Conservation (phyloP, 2,888 invertebrate species). For the Diloba caeruleocephala region DNA sequence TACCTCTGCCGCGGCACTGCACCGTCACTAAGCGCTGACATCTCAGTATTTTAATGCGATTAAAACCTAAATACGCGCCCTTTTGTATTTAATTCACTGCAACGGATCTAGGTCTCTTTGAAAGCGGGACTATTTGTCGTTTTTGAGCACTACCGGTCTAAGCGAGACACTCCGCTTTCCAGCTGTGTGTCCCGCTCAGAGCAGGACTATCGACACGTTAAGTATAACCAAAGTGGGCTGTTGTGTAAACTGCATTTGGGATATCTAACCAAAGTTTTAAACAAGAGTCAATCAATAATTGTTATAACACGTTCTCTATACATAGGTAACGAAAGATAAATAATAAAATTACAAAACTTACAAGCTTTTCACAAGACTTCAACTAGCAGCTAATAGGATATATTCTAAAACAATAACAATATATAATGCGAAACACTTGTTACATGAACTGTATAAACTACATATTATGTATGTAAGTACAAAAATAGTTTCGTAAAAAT, state of each 20-base stretch:
- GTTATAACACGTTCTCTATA: conserved; percentile 6
- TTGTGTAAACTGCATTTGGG: neutral
- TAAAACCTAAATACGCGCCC: too few relatives aligned
- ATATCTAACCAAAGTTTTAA: too few relatives aligned
- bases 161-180: too few relatives aligned
- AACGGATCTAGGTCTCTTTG: too few relatives aligned
- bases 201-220: too few relatives aligned
- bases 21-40: too few relatives aligned
- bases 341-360: conserved; percentile 32
- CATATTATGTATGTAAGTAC: conserved; percentile 32
- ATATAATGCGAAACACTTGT: conserved; percentile 13
- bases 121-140: too few relatives aligned
- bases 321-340: conserved; percentile 42
- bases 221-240: neutral
- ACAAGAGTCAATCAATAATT: conserved; percentile 7
- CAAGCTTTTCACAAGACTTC: conserved; percentile 8
- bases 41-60: too few relatives aligned
- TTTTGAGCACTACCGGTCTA: too few relatives aligned
- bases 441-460: conserved; percentile 35
- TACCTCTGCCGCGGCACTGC: too few relatives aligned
- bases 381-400: conserved; percentile 35
- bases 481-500: conserved; percentile 28
- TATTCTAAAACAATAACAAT: conserved; percentile 43
- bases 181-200: too few relatives aligned
- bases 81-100: too few relatives aligned